A percentile compares a stretch with the other conserved stretches of the same genome.
Conservation (phyloP, 2,113 vertebrate species). For the Smithornis capensis region DNA sequence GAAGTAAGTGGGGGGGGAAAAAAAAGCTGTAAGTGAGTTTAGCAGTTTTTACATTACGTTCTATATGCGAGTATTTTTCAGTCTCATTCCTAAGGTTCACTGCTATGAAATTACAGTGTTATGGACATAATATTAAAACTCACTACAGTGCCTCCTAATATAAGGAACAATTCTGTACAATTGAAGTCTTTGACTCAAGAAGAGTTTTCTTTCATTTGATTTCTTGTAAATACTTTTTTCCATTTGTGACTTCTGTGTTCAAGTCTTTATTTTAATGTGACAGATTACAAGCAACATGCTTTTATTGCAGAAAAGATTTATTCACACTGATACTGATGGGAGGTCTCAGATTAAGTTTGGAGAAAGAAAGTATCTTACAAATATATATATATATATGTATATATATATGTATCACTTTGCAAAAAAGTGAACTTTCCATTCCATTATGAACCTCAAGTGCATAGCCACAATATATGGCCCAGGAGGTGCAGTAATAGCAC, state of each 20-base stretch:
- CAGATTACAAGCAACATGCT: slow-evolving; percentile 7
- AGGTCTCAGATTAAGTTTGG: slow-evolving; percentile 38
- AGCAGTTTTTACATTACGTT: not conserved
- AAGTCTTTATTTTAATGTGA: slow-evolving; percentile 36
- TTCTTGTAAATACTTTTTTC: slow-evolving; percentile 31
- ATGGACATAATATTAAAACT: not conserved
- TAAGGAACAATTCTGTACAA: not conserved
- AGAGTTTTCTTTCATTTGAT: slow-evolving; percentile 16
- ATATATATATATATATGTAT: not conserved
- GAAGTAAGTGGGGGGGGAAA: not conserved
- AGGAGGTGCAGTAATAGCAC: not conserved
- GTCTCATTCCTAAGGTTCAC: not conserved
- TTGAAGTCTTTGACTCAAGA: not conserved
- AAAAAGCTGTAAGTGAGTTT: not conserved
- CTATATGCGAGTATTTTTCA: not conserved
- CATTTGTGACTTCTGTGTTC: not conserved
- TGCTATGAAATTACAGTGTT: not conserved
- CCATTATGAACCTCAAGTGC: not conserved
- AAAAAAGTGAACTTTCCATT: slow-evolving; percentile 1
- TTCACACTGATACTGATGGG: slow-evolving; percentile 15
- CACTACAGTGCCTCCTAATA: not conserved
- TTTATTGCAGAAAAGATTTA: slow-evolving; percentile 31
- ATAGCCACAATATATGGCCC: not conserved
- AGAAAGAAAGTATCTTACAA: slow-evolving; percentile 19
- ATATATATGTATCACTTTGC: not conserved